phyloP scores from a whole-genome alignment of 1,140 invertebrate genomes.

The Ips typographus region DNA sequence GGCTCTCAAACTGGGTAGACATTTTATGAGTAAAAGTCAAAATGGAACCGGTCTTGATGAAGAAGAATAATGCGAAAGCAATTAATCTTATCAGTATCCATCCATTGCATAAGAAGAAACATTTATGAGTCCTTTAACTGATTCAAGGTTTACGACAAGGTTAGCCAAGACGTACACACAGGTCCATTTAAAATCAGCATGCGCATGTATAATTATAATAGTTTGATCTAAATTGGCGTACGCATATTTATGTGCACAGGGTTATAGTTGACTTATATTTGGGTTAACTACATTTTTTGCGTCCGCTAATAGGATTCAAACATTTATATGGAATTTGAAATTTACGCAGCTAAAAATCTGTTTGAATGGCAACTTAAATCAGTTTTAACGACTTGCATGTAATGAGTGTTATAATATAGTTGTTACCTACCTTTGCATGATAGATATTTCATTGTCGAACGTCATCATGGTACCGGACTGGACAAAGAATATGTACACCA shows the following conservation, averaged over 20 bases:
- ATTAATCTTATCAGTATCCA: no score
- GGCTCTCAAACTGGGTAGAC: no score
- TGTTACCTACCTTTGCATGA: constrained; percentile 32
- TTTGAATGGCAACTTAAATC: not conserved
- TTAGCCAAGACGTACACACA: not conserved
- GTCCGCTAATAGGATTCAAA: no score
- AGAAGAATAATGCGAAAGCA: no score
- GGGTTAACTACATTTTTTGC: not conserved
- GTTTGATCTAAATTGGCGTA: not conserved
- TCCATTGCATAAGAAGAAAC: no score
- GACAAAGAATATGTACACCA: constrained; percentile 37
- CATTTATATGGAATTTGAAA: not conserved
- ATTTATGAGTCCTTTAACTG: not conserved
- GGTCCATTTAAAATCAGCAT: not conserved
- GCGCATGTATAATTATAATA: not conserved
- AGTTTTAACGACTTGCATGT: constrained; percentile 1
- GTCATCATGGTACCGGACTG: constrained; percentile 33
- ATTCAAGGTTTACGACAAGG: not conserved
- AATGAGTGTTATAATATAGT: constrained; percentile 2
- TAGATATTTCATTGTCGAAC: constrained; percentile 34
- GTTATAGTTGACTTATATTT: constrained; percentile 2
- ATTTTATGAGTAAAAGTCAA: no score
- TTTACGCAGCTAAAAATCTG: not conserved
- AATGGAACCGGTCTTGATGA: no score
- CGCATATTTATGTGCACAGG: not conserved